These are phyloP conservation scores for Bombus sibiricus DNA, from an alignment of 1,140 invertebrate genomes.

Conservation along the genomic window DNA sequence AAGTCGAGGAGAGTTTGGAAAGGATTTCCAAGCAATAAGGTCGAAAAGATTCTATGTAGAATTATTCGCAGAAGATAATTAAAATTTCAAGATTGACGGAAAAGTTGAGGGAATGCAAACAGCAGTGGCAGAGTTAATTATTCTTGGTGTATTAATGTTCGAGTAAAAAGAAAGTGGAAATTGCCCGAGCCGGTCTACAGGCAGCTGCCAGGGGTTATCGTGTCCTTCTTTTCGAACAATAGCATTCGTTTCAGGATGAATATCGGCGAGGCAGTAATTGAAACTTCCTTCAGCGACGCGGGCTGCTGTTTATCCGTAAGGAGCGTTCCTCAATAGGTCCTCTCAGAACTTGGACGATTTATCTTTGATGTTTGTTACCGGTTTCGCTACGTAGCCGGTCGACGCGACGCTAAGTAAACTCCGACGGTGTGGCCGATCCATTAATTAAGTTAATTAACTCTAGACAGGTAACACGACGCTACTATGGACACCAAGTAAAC, in stretches of 20 bases:
- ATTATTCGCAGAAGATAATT: background rate
- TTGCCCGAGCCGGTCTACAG: background rate
- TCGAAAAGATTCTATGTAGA: background rate
- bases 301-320: conserved; percentile 50
- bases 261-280: conserved; percentile 18
- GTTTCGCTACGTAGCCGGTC: conserved; percentile 36
- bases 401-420: conserved; percentile 61
- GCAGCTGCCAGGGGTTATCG: background rate
- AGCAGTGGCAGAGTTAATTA: background rate
- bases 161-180: background rate
- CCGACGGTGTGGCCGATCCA: conserved; percentile 70
- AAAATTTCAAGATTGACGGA: background rate
- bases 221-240: conserved; percentile 11
- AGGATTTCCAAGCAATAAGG: background rate
- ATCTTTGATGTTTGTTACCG: conserved; percentile 72
- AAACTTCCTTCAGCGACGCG: conserved; percentile 45
- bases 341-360: conserved; percentile 69
- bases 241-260: background rate
- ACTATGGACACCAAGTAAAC: conserved; percentile 69
- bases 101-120: background rate
- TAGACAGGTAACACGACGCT: conserved; percentile 69
- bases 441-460: conserved; percentile 77
- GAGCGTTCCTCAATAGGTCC: conserved; percentile 56
- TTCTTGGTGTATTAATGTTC: background rate
- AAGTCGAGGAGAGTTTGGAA: background rate